phyloP scores from a whole-genome alignment of 2,113 vertebrate genomes.

The Bos taurus region ARS-UCD2.0 NC_037342.1:48243001-48243500 shows the following conservation, averaged over 20 bases:
- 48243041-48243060: background rate
- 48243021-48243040: background rate
- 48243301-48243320: background rate
- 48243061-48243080: background rate
- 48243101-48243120: background rate
- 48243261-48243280: background rate
- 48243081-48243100: background rate
- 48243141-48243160: background rate
- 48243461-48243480: background rate
- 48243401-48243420: background rate
- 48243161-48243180: background rate
- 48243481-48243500: background rate
- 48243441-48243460: background rate
- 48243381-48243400: background rate
- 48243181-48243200: background rate
- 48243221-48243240: background rate
- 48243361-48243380: background rate
- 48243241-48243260: background rate
- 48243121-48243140: background rate
- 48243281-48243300: background rate
- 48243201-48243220: background rate
- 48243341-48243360: background rate
- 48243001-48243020: background rate
- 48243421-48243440: background rate
- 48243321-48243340: background rate